These are phyloP conservation scores for Nesometra sesokonis DNA, from an alignment of 35 echinoderm and acorn worm genomes.

Conservation along the genomic window DNA sequence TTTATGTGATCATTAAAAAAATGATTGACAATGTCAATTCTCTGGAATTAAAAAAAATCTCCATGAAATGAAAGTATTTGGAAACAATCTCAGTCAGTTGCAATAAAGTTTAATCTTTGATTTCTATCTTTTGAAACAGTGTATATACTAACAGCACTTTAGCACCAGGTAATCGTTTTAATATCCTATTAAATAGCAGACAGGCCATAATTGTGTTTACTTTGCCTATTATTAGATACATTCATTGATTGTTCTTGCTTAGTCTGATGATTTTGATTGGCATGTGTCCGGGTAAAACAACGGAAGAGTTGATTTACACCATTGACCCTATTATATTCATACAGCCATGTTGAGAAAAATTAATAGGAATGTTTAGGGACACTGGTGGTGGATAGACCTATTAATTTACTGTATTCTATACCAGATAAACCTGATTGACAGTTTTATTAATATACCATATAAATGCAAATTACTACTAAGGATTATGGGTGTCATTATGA, in stretches of 20 bases:
- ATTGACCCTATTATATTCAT: neutral
- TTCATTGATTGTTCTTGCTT: neutral
- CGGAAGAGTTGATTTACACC: neutral
- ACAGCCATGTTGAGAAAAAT: neutral
- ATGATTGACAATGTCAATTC: neutral
- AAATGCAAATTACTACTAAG: neutral
- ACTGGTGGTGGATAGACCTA: neutral
- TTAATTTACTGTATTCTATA: neutral
- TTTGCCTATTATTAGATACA: neutral
- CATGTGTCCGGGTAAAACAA: neutral
- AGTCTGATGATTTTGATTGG: neutral
- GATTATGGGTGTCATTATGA: too few relatives aligned
- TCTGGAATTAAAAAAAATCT: neutral
- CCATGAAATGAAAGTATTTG: neutral
- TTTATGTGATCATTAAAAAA: too few relatives aligned
- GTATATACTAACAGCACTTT: too few relatives aligned
- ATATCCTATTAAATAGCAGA: neutral
- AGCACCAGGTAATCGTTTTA: too few relatives aligned
- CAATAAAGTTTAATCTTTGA: neutral
- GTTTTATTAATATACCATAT: neutral
- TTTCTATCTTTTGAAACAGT: neutral
- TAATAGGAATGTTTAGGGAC: too few relatives aligned
- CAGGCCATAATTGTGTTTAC: neutral
- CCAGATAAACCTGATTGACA: neutral
- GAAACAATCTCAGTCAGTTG: neutral